Evolutionary conservation across 1,140 invertebrate species (phyloP), one percentile per base, ranked within the genome.

Genomic region (Ridgeia piscesae): DNA sequence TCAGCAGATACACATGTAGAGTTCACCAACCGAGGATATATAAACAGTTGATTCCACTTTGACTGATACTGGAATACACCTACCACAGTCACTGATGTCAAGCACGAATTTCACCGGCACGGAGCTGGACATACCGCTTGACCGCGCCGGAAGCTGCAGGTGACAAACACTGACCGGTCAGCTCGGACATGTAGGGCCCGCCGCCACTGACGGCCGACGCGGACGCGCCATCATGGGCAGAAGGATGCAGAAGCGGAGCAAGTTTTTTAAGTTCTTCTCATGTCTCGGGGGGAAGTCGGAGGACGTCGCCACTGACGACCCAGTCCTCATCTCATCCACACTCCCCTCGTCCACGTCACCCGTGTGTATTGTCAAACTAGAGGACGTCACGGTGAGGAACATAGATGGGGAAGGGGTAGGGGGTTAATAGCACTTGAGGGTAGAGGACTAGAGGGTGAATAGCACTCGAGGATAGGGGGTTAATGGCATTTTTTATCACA

Each of bases 331-430:
- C n/a, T 48, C 92, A 0, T 50, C 35, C 31, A 91, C 50, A 34
- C 48, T 89, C 35, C 50, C 58, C 34, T n/a, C 77, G 35, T 77
- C 91, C n/a, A 48, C 94, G 94, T 96, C 93, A 94, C 96, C 94
- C 93, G 96, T 91, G 93, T 95, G 88, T 33, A 42, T 90, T 33
- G 89, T 42, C 89, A 90, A 34, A 42, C 34, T 91, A 34, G 93
- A 93, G 89, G 95, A 95, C 17, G 93, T 92, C 42, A 50, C 93
- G 35, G 93, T 92, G 89, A 91, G 91, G n/a, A 35, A 90, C 31
- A 33, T 21, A 14, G 89, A 90, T 42, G 42, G 4, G 4, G 4
- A 42, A 11, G 42, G 42, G 42, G 17, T 90, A 90, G 0, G 89
- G 21, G n/a, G 14, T 90, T 34, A 34, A 4, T 90, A 33, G 89